These are phyloP conservation scores for Synanthedon tipuliformis DNA, from an alignment of 2,888 invertebrate genomes.

Conservation along the genomic window DNA sequence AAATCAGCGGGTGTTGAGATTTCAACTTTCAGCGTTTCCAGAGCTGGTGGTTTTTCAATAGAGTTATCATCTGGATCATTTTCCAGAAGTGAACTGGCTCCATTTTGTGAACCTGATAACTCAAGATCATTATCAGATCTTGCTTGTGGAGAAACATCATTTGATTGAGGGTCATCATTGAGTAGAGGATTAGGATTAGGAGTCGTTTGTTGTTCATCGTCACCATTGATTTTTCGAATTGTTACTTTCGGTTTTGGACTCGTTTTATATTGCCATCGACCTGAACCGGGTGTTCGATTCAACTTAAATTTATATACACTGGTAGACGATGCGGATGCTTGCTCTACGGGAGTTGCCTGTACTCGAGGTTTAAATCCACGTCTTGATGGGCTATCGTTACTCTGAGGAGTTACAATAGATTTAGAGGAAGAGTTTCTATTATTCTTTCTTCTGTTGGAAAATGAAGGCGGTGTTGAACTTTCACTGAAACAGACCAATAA, in stretches of 20 bases:
- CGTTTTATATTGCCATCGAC: constrained; percentile 92
- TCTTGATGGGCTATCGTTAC: constrained; percentile 57
- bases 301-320: constrained; percentile 85
- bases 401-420: constrained; percentile 48
- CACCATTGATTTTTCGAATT: constrained; percentile 77
- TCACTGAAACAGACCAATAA: constrained; percentile 63
- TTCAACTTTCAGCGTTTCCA: constrained; percentile 88
- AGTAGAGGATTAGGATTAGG: constrained; percentile 51
- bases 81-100: constrained; percentile 71
- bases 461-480: constrained; percentile 50
- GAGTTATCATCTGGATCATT: constrained; percentile 74
- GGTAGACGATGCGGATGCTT: constrained; percentile 61
- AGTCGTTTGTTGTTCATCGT: constrained; percentile 62
- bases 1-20: constrained; percentile 90
- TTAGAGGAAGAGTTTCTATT: constrained; percentile 56
- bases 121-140: constrained; percentile 77
- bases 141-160: constrained; percentile 68
- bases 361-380: constrained; percentile 79
- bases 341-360: constrained; percentile 68
- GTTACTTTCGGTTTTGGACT: constrained; percentile 87
- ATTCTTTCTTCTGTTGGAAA: constrained; percentile 65
- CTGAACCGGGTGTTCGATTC: constrained; percentile 83
- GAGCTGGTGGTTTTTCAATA: constrained; percentile 72
- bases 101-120: constrained; percentile 76
- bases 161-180: constrained; percentile 49